Conservation (phyloP, 2,888 invertebrate genomes). For the Aradus depressus region DNA sequence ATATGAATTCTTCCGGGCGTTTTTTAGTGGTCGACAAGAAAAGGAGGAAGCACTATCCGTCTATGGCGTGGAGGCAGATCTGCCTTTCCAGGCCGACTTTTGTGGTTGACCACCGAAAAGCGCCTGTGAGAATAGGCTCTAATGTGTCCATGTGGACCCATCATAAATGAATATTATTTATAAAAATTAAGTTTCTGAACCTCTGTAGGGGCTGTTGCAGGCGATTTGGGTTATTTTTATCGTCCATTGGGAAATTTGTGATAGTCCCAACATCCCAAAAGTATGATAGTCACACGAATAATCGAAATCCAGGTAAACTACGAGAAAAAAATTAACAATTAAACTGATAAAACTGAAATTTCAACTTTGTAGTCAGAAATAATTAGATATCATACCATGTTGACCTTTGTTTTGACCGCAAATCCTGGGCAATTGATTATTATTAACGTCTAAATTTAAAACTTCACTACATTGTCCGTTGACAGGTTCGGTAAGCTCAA, state of each 20-base stretch:
- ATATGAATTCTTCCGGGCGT: background rate
- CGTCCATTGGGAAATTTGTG: constrained; percentile 48
- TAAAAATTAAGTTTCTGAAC: constrained; percentile 37
- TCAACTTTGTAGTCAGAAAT: background rate
- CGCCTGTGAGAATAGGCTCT: too few species aligned
- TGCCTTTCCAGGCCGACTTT: too few species aligned
- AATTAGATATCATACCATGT: constrained; percentile 39
- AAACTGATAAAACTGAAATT: too few species aligned
- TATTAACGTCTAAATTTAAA: constrained; percentile 51
- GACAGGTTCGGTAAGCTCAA: constrained; percentile 59
- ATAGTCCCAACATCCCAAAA: background rate
- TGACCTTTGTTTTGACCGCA: constrained; percentile 75
- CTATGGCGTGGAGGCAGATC: too few species aligned
- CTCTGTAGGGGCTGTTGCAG: constrained; percentile 56
- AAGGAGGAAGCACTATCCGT: too few species aligned
- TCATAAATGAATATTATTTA: too few species aligned
- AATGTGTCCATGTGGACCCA: too few species aligned
- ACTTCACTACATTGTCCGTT: constrained; percentile 61
- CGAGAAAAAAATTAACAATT: too few species aligned
- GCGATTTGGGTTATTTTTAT: constrained; percentile 57
- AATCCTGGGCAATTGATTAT: constrained; percentile 48
- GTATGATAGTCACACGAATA: constrained; percentile 48
- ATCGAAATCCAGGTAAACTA: constrained; percentile 61
- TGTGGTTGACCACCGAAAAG: too few species aligned
- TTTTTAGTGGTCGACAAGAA: too few species aligned